A percentile compares a stretch with the other conserved stretches of the same genome.
Evolutionary conservation across 2,888 invertebrate species (phyloP).

Genomic region (Sicus ferrugineus): DNA sequence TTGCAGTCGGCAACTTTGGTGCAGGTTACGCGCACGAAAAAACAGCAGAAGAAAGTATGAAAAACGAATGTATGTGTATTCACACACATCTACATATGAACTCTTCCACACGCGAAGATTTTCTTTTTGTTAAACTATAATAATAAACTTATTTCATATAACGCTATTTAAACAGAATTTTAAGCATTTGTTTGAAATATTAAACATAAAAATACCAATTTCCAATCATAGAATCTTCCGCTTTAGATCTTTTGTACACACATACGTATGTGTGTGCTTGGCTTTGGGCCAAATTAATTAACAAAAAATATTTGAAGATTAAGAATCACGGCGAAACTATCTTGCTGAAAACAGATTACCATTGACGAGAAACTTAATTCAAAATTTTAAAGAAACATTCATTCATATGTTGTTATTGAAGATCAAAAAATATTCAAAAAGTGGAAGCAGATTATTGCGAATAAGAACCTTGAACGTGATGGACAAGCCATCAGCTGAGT

Average conservation of each 20-base stretch:
- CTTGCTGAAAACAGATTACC: neutral
- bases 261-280: slow-evolving; percentile 16
- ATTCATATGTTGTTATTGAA: neutral
- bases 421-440: neutral
- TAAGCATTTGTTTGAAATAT: slow-evolving; percentile 31
- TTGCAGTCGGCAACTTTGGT: too few species aligned
- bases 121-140: neutral
- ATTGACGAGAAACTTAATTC: slow-evolving; percentile 16
- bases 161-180: slow-evolving; percentile 17
- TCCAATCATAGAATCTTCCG: neutral
- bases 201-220: neutral
- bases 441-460: neutral
- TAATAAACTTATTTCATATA: neutral
- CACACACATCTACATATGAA: too few species aligned
- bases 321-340: slow-evolving; percentile 36
- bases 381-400: neutral
- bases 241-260: neutral
- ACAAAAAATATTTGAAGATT: slow-evolving; percentile 52
- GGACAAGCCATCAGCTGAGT: neutral
- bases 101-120: too few species aligned
- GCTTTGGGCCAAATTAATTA: slow-evolving; percentile 45
- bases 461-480: neutral
- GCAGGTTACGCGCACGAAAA: too few species aligned
- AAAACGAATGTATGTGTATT: too few species aligned
- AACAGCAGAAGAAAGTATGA: too few species aligned